Base-by-base conservation (phyloP, 2,888 invertebrate species). In the Tachystola acroxantha region DNA sequence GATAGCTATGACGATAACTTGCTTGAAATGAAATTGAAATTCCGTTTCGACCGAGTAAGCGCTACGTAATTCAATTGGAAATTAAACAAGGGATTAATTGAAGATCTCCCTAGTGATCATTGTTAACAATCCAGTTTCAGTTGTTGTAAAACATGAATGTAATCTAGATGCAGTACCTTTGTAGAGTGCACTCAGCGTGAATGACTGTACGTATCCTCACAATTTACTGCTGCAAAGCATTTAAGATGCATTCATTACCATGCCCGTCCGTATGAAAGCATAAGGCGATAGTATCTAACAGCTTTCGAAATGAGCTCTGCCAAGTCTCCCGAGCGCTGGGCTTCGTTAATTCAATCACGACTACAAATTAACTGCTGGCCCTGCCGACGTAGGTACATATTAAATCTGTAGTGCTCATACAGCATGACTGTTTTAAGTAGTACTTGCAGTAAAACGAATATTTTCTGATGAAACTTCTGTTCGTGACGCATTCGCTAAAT, bases 261-360 rank as follows among this genome's bases (percentile, higher is more conserved):
- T 39, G 39, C 39, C 48, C 43, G 45, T 50, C 49, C 42, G 46
- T 53, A 54, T 60, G 56, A 57, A n/a, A 60, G 53, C 51, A 53
- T 55, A 54, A 49, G 47, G 47, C 53, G 61, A 71, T 70, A 59
- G 50, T 51, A 69, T 71, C 64, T 64, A 62, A 65, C 50, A 56
- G 59, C 60, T 69, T 70, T 64, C 59, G 59, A 66, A 71, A 69
- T 71, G 59, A 64, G 60, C 59, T 62, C 53, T 50, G 50, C 57
- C 48, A 44, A 50, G 39, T 34, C 31, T 54, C 56, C 34, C 34
- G 27, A 13, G 32, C 30, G 47, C 53, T 50, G 46, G 57, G 56
- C 62, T 72, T 72, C 64, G 67, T 76, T 75, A 75, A 75, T 74
- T 75, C 71, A 74, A 75, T 77, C 74, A 75, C 66, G 72, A 72